Conservation (phyloP, 2,113 vertebrate species). For the Cyanoliseus patagonus region DNA sequence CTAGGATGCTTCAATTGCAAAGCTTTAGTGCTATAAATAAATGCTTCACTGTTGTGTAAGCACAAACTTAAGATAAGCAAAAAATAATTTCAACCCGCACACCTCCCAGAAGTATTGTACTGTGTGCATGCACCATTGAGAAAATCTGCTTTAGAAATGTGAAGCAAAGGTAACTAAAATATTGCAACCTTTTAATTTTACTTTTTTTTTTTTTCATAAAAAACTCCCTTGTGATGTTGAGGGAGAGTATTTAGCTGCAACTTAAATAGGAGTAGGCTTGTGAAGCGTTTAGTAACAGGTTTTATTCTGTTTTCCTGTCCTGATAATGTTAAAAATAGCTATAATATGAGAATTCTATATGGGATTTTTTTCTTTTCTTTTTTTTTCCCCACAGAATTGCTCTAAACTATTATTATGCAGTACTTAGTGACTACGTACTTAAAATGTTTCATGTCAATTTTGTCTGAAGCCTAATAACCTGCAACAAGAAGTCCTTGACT, state of each 20-base stretch:
- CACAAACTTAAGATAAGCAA: not conserved
- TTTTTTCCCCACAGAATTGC: not conserved
- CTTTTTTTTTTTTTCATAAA: not conserved
- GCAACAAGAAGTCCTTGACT: not conserved
- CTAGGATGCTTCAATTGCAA: not conserved
- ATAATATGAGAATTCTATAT: not conserved
- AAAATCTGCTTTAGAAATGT: not conserved
- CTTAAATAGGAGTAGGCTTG: not conserved
- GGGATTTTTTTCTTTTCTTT: not conserved
- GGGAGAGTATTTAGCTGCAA: not conserved
- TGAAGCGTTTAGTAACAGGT: not conserved
- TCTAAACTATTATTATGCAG: not conserved
- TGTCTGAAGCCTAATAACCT: not conserved
- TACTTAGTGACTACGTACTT: not conserved
- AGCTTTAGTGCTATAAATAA: not conserved
- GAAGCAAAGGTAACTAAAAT: not conserved
- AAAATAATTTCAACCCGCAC: not conserved
- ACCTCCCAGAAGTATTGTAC: not conserved
- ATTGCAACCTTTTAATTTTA: not conserved
- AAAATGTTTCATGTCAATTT: not conserved
- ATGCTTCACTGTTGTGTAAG: not conserved
- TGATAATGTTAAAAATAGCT: not conserved
- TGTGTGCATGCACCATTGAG: not conserved
- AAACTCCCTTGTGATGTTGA: not conserved
- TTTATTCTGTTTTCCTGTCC: not conserved